Evolutionary conservation across 2,888 invertebrate species (phyloP).

Genomic region (Eilema caniola): DNA sequence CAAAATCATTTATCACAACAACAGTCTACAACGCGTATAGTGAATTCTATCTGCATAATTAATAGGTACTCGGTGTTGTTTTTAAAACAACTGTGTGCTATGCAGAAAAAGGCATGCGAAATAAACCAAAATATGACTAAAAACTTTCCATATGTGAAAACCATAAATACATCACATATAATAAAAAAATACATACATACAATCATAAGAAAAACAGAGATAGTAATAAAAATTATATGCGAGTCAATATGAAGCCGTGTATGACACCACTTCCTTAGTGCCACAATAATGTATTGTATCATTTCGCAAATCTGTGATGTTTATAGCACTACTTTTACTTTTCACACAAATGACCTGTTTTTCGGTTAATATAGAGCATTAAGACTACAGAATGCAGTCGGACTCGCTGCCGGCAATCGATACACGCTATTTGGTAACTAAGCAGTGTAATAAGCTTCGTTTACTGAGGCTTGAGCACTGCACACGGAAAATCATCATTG

Average conservation of each 20-base stretch:
- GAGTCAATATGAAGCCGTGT: conserved; percentile 15
- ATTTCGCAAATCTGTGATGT: conserved; percentile 64
- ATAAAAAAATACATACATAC: too few species aligned
- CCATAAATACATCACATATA: too few species aligned
- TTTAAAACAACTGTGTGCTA: too few species aligned
- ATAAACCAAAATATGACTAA: too few species aligned
- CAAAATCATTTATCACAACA: conserved; percentile 51
- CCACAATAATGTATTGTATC: conserved; percentile 57
- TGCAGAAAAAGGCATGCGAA: too few species aligned
- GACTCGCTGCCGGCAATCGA: conserved; percentile 48
- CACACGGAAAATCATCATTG: conserved; percentile 45
- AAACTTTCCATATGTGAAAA: too few species aligned
- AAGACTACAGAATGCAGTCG: conserved; percentile 67
- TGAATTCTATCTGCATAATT: conserved; percentile 28
- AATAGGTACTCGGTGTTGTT: not conserved
- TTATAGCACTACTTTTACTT: conserved; percentile 73
- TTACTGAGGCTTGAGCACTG: conserved; percentile 50
- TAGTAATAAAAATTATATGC: too few species aligned
- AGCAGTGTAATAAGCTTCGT: conserved; percentile 68
- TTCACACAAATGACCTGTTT: conserved; percentile 73
- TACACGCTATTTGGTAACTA: conserved; percentile 77
- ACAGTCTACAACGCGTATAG: conserved; percentile 29
- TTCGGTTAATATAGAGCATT: conserved; percentile 69
- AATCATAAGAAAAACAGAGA: too few species aligned
- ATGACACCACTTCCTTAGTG: conserved; percentile 44